A percentile compares a stretch with the other conserved stretches of the same genome.
Evolutionary conservation across 2,888 invertebrate species (phyloP).

Genomic region (Linyphia triangularis): DNA sequence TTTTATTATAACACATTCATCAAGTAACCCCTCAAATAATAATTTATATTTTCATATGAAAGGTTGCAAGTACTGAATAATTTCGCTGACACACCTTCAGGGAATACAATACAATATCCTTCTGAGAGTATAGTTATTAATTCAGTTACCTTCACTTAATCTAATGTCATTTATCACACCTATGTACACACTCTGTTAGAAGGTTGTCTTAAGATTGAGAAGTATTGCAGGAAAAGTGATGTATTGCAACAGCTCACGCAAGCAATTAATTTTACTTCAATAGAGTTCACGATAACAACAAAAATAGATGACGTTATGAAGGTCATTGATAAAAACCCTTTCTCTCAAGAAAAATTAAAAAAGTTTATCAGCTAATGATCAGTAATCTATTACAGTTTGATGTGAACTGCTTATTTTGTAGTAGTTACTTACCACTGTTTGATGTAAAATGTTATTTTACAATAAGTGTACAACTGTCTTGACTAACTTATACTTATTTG

Average conservation of each 20-base stretch:
- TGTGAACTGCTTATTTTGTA: no score
- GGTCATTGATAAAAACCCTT: background rate
- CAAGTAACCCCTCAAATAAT: background rate
- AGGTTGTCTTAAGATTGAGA: slow-evolving; percentile 8
- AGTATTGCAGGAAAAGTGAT: slow-evolving; percentile 30
- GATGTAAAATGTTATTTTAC: no score
- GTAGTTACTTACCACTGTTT: no score
- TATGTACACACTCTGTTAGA: background rate
- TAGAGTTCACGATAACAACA: slow-evolving; percentile 3
- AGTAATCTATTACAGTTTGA: no score
- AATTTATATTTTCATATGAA: background rate
- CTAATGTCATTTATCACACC: slow-evolving; percentile 28
- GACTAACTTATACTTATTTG: no score
- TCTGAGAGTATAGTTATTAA: slow-evolving; percentile 34
- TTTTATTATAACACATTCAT: background rate
- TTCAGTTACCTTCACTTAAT: slow-evolving; percentile 31
- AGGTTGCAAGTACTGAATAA: background rate
- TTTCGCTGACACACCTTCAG: background rate
- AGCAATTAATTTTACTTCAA: slow-evolving; percentile 39
- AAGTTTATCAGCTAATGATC: no score
- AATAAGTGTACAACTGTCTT: no score
- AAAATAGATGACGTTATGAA: background rate
- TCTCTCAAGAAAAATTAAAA: no score
- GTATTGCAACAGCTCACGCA: slow-evolving; percentile 30
- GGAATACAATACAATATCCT: slow-evolving; percentile 1